Base-by-base conservation (phyloP, 2,888 invertebrate species). In the Torymus tubicola region DNA sequence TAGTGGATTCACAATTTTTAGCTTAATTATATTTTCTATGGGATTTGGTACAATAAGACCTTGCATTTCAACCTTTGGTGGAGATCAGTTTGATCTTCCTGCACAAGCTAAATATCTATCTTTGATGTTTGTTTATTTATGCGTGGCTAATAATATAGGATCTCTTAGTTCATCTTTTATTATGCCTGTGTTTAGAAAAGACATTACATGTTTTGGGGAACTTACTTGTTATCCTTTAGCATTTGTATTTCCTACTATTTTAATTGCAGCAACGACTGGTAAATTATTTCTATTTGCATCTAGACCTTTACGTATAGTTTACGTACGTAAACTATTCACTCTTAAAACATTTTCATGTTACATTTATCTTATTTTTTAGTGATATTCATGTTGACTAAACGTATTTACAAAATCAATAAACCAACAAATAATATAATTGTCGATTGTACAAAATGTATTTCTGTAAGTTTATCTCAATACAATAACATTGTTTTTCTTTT, bases 1-100 rank as follows among this genome's bases (percentile, higher is more conserved):
- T 91, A 95, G 95, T 85, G 91, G 91, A 85, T 92, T 94, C 71
- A 93, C 95, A 16, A 92, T 95, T 55, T 2, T 95, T 24, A 95
- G 95, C 0, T 91, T 96, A n/a, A 85, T 95, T 0, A 90, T 96
- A 21, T 96, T 98, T 85, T 97, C 97, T 0, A 86, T 98, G 14
- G 98, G 98, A 0, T 97, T 97, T 0, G 98, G 98, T 2, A 98
- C 98, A 1, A 98, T 98, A 85, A 98, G 98, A 88, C 98, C 98
- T 0, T 98, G 98, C 87, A 98, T 98, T 0, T 93, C 97, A 0
- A 97, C 98, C 0, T 98, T 99, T 90, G 98, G 98, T 0, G 98
- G 98, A 0, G 98, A 99, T 90, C 98, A 98, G 91, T 98, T 98
- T 90, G 92, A 93, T 65, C 85, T 96, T 65, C 96, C 96, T 0